Base-by-base conservation (phyloP, 2,888 invertebrate genomes). In the Microctonus aethiopoides region DNA sequence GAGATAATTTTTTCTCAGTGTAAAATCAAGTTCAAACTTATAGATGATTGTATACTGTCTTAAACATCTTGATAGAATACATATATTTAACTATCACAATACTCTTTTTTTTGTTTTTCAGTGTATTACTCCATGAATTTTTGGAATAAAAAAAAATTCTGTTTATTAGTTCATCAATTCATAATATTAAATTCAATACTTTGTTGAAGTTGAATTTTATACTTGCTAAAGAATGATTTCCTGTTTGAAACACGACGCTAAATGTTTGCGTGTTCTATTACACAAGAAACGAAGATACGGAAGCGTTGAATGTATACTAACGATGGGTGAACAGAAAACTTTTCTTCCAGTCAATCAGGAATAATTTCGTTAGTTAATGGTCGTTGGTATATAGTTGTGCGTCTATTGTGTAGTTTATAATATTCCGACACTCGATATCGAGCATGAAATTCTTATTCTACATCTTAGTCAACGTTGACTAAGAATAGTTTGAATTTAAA, bases 321-420 rank as follows among this genome's bases (percentile, higher is more conserved):
- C 41, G 24, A 65, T 39, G 56, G 9, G 20, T 16, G 65, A 54
- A 65, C 36, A 65, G 64, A 65, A 65, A 65, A 36, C 24, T 65
- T 26, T n/a, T 56, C 56, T 36, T 2, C 16, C 32, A 65, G 65
- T 65, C 65, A 54, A 56, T 65, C 56, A 65, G 39, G 34, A 24
- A 56, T n/a, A 39, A 34, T 36, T 65, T 29, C 56, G 4, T 29
- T n/a, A 56, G 56, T 39, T 65, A 26, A 65, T 65, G 24, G 36
- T 39, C 16, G 29, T 26, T 65, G 29, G 9, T 46, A 46, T 46
- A 46, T 46, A 16, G 16, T 16, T 6, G 16, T n/a, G 9, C 16
- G 9, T 46, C 7, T 6, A 46, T 46, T 46, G 46, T 46, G 20
- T 46, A 16, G 16, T 7, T 16, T 7, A 46, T n/a, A 16, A 46